A percentile compares a stretch with the other conserved stretches of the same genome.
Evolutionary conservation across 2,797 vertebrate species (phyloP).

Genomic region (Crypturellus tataupa): DNA sequence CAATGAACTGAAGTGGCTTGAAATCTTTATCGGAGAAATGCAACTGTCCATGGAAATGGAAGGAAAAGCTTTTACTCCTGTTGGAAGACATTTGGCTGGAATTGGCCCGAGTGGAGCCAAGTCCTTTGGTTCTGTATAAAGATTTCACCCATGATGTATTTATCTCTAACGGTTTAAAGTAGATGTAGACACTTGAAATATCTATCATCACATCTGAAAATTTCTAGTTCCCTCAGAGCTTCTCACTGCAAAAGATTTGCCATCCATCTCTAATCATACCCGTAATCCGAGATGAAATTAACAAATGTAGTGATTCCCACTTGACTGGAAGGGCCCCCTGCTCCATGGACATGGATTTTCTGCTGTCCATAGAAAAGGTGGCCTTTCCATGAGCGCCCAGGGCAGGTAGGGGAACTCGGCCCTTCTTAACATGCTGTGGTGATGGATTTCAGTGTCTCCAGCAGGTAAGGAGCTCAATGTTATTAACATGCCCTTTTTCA

Average conservation of each 20-base stretch:
- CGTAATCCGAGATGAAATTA: slow-evolving; percentile 24
- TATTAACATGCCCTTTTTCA: slow-evolving; percentile 87
- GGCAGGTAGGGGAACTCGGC: slow-evolving; percentile 61
- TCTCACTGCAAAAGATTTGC: slow-evolving; percentile 54
- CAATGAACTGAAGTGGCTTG: slow-evolving; percentile 55
- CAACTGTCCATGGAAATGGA: background rate
- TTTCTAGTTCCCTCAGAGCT: slow-evolving; percentile 71
- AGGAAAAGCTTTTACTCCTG: background rate
- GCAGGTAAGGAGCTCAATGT: slow-evolving; percentile 87
- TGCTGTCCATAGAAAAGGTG: slow-evolving; percentile 62
- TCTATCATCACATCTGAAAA: slow-evolving; percentile 83
- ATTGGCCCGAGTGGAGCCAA: slow-evolving; percentile 37
- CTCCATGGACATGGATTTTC: slow-evolving; percentile 63
- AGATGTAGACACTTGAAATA: slow-evolving; percentile 82
- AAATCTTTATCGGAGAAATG: slow-evolving; percentile 82
- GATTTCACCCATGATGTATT: slow-evolving; percentile 78
- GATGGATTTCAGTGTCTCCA: slow-evolving; percentile 85
- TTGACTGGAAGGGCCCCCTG: slow-evolving; percentile 55
- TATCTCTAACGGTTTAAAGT: slow-evolving; percentile 73
- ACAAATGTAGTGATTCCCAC: background rate
- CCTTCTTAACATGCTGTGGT: slow-evolving; percentile 79
- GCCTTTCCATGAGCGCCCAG: slow-evolving; percentile 57
- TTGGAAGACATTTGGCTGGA: background rate
- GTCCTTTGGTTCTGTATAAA: slow-evolving; percentile 77
- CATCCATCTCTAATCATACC: slow-evolving; percentile 19